A percentile compares a stretch with the other conserved stretches of the same genome.
These are phyloP conservation scores for Euclidia mi DNA, from an alignment of 2,888 invertebrate species.

Conservation along the genomic window DNA sequence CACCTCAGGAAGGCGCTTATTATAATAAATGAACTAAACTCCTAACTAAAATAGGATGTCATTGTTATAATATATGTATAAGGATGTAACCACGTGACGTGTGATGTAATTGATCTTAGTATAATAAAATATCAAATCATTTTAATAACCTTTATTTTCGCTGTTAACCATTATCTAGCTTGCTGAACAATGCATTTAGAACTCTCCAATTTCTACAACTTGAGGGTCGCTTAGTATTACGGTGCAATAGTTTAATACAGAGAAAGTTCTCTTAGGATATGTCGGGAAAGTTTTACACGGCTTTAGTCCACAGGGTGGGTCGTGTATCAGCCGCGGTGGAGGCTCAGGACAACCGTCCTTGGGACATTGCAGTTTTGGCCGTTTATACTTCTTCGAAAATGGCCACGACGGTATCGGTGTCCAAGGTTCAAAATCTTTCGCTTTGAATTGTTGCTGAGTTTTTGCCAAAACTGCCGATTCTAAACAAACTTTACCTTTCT, in stretches of 20 bases:
- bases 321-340: constrained; percentile 49
- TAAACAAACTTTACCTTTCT: constrained; percentile 4
- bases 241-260: constrained; percentile 38
- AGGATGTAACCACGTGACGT: no score
- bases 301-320: constrained; percentile 57
- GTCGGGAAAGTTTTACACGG: constrained; percentile 63
- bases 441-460: constrained; percentile 27
- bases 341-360: constrained; percentile 71
- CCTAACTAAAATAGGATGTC: no score
- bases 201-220: constrained; percentile 31
- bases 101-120: no score
- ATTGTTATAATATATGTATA: no score
- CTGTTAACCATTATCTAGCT: constrained; percentile 56
- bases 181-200: constrained; percentile 2
- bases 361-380: constrained; percentile 59
- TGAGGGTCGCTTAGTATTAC: constrained; percentile 17
- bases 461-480: constrained; percentile 16
- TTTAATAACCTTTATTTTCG: constrained; percentile 62
- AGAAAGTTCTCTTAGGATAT: constrained; percentile 65
- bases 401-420: constrained; percentile 80
- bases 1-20: no score
- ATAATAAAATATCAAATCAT: constrained; percentile 6
- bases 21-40: no score
- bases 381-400: constrained; percentile 46
- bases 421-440: constrained; percentile 76